These are phyloP conservation scores for Macrostomum lignano DNA, from an alignment of 1,140 invertebrate species.

Conservation along the genomic window DNA sequence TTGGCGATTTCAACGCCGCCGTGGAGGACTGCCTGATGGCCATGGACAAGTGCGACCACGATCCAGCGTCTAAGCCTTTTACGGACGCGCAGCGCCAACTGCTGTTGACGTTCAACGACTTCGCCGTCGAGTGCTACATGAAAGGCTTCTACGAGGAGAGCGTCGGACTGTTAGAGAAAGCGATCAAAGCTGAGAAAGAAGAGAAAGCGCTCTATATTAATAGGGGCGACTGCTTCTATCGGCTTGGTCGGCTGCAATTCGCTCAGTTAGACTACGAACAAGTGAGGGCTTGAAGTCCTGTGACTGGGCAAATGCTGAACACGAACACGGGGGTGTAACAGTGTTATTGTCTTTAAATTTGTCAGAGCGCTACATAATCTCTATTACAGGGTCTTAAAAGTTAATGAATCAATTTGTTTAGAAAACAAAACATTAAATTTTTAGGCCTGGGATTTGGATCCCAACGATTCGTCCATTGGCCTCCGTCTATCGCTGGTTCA, in stretches of 20 bases:
- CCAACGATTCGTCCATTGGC: too few species aligned
- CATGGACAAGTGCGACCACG: slow-evolving; percentile 22
- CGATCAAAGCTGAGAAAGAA: slow-evolving; percentile 23
- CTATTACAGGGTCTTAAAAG: too few species aligned
- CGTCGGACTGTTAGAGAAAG: slow-evolving; percentile 22
- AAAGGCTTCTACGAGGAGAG: slow-evolving; percentile 23
- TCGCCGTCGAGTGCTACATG: slow-evolving; percentile 24
- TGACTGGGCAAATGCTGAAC: too few species aligned
- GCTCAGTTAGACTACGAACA: slow-evolving; percentile 25
- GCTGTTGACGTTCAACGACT: slow-evolving; percentile 25
- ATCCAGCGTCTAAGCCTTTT: slow-evolving; percentile 15
- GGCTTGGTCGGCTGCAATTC: slow-evolving; percentile 19
- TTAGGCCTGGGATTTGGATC: too few species aligned
- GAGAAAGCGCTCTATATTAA: slow-evolving; percentile 26
- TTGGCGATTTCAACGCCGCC: slow-evolving; percentile 21
- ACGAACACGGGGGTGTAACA: too few species aligned
- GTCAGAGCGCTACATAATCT: too few species aligned
- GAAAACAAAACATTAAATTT: too few species aligned
- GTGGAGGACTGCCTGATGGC: slow-evolving; percentile 25
- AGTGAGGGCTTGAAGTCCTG: too few species aligned
- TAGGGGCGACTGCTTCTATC: slow-evolving; percentile 27
- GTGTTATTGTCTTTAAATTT: too few species aligned
- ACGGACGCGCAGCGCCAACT: slow-evolving; percentile 20
- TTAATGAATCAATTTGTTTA: too few species aligned
- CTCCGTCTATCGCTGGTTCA: too few species aligned